phyloP scores from a whole-genome alignment of 2,113 vertebrate genomes.

The Carassius gibelio region DNA sequence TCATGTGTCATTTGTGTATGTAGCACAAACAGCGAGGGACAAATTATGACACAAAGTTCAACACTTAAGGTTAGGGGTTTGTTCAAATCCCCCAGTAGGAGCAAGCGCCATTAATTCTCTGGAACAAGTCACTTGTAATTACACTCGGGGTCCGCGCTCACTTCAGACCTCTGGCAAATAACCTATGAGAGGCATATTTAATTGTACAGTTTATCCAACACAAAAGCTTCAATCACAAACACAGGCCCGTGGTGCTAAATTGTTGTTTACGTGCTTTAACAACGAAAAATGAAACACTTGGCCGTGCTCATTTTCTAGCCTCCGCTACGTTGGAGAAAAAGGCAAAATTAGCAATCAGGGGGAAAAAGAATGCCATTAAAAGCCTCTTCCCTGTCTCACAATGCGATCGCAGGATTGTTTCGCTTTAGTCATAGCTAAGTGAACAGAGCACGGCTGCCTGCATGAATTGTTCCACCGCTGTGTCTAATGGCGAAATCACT shows the following conservation, averaged over 20 bases:
- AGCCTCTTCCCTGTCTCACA: constrained; percentile 65
- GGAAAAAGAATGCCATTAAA: constrained; percentile 70
- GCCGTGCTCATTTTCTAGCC: constrained; percentile 65
- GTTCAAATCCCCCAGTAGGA: background rate
- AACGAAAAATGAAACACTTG: constrained; percentile 67
- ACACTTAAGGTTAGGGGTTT: background rate
- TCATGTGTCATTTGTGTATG: background rate
- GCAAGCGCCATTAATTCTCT: background rate
- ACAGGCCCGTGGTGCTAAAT: constrained; percentile 57
- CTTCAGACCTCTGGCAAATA: constrained; percentile 34
- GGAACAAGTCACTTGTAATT: constrained; percentile 25
- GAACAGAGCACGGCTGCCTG: constrained; percentile 71
- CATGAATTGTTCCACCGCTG: constrained; percentile 74
- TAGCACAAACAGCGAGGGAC: background rate
- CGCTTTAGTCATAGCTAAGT: constrained; percentile 79
- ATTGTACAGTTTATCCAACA: constrained; percentile 36
- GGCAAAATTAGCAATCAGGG: constrained; percentile 49
- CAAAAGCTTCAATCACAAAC: constrained; percentile 41
- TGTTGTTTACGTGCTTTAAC: constrained; percentile 64
- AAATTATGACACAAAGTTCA: background rate
- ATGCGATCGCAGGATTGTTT: constrained; percentile 58
- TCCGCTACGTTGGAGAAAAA: constrained; percentile 45
- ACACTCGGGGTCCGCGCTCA: constrained; percentile 4
- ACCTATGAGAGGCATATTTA: constrained; percentile 36
- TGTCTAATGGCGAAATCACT: constrained; percentile 78